phyloP scores from a whole-genome alignment of 2,113 vertebrate species.

The Microcebus jonahi region DNA sequence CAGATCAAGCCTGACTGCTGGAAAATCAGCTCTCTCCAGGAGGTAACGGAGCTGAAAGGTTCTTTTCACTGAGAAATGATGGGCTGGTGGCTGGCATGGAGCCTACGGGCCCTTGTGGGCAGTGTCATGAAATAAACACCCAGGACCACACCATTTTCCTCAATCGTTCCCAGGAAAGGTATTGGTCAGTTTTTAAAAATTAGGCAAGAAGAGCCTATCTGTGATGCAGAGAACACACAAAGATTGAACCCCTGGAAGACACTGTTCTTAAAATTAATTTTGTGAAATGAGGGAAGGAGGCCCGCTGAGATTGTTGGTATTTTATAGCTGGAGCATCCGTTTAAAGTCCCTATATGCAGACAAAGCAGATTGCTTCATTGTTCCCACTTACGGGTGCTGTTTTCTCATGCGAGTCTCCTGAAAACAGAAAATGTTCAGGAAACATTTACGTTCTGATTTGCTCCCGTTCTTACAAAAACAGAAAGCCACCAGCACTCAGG shows the following conservation, averaged over 20 bases:
- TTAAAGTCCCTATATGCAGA: slow-evolving; percentile 64
- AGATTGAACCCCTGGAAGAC: neutral
- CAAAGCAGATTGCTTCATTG: slow-evolving; percentile 67
- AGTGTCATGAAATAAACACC: slow-evolving; percentile 80
- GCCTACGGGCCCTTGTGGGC: slow-evolving; percentile 73
- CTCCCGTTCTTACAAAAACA: neutral
- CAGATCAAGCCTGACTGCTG: slow-evolving; percentile 89
- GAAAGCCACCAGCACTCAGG: slow-evolving; percentile 22
- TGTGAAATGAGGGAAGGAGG: neutral
- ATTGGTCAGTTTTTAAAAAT: slow-evolving; percentile 59
- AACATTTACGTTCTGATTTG: slow-evolving; percentile 15
- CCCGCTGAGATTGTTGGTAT: neutral
- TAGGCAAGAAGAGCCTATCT: neutral
- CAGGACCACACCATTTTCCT: slow-evolving; percentile 59
- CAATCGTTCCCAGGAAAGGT: slow-evolving; percentile 59
- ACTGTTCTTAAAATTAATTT: slow-evolving; percentile 34
- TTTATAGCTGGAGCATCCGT: slow-evolving; percentile 16
- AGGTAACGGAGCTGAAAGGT: slow-evolving; percentile 88
- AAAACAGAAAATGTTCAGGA: slow-evolving; percentile 59
- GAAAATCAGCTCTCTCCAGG: slow-evolving; percentile 90
- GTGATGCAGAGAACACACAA: neutral
- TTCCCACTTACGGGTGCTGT: slow-evolving; percentile 60
- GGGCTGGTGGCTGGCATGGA: slow-evolving; percentile 82
- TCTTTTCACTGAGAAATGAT: slow-evolving; percentile 86
- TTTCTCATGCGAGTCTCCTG: slow-evolving; percentile 55